Evolutionary conservation across 2,888 invertebrate species (phyloP).

Genomic region (Conomelus anceps): DNA sequence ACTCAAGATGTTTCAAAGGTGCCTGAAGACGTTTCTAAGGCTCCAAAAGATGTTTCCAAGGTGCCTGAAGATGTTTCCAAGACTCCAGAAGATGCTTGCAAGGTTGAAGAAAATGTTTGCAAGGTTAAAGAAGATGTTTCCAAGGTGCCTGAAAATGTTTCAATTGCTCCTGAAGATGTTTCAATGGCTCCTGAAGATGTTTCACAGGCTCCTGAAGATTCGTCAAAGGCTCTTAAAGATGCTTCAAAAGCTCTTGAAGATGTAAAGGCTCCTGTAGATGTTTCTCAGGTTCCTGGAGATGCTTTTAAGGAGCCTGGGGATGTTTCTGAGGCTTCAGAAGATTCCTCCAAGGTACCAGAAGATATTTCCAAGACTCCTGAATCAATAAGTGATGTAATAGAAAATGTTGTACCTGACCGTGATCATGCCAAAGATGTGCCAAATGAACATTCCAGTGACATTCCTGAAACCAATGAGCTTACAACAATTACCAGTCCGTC

Average conservation of each 20-base stretch:
- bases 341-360: too few relatives aligned
- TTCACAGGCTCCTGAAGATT: background rate
- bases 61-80: background rate
- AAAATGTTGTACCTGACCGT: background rate
- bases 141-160: conserved; percentile 11
- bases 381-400: background rate
- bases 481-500: background rate
- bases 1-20: background rate
- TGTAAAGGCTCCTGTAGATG: background rate
- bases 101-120: conserved; percentile 25
- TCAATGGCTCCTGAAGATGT: background rate
- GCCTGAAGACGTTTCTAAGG: background rate
- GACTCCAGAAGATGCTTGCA: conserved; percentile 9
- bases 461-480: background rate
- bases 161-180: conserved; percentile 20
- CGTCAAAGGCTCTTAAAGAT: background rate
- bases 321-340: too few relatives aligned
- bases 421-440: background rate
- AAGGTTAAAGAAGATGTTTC: conserved; percentile 19
- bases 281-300: background rate
- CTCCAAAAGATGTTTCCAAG: background rate
- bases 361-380: background rate
- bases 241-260: background rate
- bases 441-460: background rate
- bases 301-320: background rate